These are phyloP conservation scores for Spodoptera picta DNA, from an alignment of 2,888 invertebrate species.

Conservation along the genomic window DNA sequence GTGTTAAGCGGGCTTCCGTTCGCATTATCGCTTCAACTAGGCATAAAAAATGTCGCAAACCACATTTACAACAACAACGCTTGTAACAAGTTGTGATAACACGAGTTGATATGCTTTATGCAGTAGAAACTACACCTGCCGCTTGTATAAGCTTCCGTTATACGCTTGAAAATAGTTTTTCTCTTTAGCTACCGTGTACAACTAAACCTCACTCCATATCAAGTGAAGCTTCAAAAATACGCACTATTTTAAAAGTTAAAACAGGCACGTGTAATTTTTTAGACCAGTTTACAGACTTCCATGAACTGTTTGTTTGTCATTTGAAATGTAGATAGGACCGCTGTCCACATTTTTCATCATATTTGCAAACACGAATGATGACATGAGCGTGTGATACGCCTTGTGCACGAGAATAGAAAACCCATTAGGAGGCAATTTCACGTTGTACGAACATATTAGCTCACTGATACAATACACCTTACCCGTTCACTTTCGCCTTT, in stretches of 20 bases:
- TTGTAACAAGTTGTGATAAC: conserved; percentile 52
- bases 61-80: conserved; percentile 38
- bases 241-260: conserved; percentile 4
- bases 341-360: conserved; percentile 21
- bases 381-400: conserved; percentile 20
- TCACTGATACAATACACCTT: conserved; percentile 60
- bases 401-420: conserved; percentile 41
- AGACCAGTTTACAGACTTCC: conserved; percentile 6
- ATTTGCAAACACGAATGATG: conserved; percentile 33
- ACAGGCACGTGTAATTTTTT: conserved; percentile 18
- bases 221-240: neutral
- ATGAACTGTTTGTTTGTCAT: conserved; percentile 27
- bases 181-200: neutral
- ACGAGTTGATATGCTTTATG: conserved; percentile 44
- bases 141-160: conserved; percentile 49
- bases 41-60: conserved; percentile 41
- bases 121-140: conserved; percentile 37
- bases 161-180: conserved; percentile 27
- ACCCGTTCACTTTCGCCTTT: conserved; percentile 71
- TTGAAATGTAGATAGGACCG: conserved; percentile 22
- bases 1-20: conserved; percentile 57
- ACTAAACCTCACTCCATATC: neutral
- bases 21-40: conserved; percentile 52
- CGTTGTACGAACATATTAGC: conserved; percentile 62
- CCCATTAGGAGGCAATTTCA: conserved; percentile 60